Base-by-base conservation (phyloP, 2,797 vertebrate genomes). In the Dallia pectoralis region DNA sequence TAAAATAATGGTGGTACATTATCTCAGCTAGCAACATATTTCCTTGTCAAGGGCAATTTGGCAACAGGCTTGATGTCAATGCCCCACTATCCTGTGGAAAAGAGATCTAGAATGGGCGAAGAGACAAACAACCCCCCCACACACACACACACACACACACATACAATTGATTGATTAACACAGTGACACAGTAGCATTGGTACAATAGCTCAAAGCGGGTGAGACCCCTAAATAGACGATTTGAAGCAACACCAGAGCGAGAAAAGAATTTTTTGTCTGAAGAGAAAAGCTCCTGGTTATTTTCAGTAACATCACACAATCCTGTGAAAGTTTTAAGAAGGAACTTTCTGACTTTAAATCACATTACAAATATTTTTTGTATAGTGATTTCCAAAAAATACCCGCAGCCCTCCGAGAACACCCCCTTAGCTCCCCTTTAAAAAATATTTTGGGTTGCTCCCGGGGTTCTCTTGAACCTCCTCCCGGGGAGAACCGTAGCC, bases 111-210 rank as follows among this genome's bases (percentile, higher is more conserved):
- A 27, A 59, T 14, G 53, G 22, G 11, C 32, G 32, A 79, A 78
- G 81, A 86, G 86, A 78, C 69, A n/a, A n/a, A n/a, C n/a, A n/a
- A n/a, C 66, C 77, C 72, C 85, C 77, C 79, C 69, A n/a, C n/a
- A n/a, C n/a, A n/a, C n/a, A n/a, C n/a, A n/a, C n/a, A n/a, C 69
- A 72, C 44, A 48, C 72, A 80, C 27, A 69, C 80, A 71, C 88
- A 82, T 88, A 84, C 79, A 83, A 84, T 90, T 93, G 91, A 94
- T 93, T 93, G 91, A 95, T 92, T 92, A 91, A 86, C 85, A 85
- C 83, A 84, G 89, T 92, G 91, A 90, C 91, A 85, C 83, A 84
- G 89, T 92, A 91, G 90, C 91, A 93, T 88, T 87, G 90, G 87
- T 87, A 93, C 90, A 94, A 92, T 93, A 90, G 89, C 83, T 89